Percentiles rank a stretch among this genome's conserved stretches.
phyloP scores from a whole-genome alignment of 2,797 vertebrate genomes.

The Argentina silus region DNA sequence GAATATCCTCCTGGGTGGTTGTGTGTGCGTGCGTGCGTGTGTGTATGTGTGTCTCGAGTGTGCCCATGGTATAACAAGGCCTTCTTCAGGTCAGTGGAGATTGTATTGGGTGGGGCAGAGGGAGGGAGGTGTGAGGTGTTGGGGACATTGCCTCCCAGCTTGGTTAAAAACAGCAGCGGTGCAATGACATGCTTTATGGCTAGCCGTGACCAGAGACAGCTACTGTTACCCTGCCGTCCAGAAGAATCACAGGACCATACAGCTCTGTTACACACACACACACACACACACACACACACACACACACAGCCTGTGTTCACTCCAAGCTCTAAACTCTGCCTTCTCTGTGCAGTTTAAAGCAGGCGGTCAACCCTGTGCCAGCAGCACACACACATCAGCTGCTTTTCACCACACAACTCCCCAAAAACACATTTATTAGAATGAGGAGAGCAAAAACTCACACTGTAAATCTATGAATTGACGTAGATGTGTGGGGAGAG shows the following conservation, averaged over 20 bases:
- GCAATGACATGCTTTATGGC: slow-evolving; percentile 45
- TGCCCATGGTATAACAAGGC: no score
- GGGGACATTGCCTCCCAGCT: slow-evolving; percentile 3
- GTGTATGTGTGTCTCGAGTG: neutral
- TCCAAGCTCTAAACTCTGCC: neutral
- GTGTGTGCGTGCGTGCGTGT: neutral
- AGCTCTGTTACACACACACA: neutral
- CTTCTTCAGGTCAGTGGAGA: no score
- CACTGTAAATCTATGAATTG: neutral
- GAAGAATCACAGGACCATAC: slow-evolving; percentile 7
- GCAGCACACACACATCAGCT: neutral
- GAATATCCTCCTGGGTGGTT: slow-evolving; percentile 1
- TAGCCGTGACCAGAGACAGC: slow-evolving; percentile 33
- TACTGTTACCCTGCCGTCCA: slow-evolving; percentile 36
- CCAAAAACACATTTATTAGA: neutral
- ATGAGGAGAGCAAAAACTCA: neutral
- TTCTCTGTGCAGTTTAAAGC: neutral
- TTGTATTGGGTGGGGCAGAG: neutral
- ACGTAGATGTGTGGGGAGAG: neutral
- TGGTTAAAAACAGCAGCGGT: slow-evolving; percentile 41
- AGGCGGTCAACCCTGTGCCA: neutral
- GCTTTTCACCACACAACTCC: neutral
- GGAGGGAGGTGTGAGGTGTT: slow-evolving; percentile 8
- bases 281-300: neutral
- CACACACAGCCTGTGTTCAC: neutral